Conservation (phyloP, 2,888 invertebrate genomes). For the Siphonodentalium dalli region DNA sequence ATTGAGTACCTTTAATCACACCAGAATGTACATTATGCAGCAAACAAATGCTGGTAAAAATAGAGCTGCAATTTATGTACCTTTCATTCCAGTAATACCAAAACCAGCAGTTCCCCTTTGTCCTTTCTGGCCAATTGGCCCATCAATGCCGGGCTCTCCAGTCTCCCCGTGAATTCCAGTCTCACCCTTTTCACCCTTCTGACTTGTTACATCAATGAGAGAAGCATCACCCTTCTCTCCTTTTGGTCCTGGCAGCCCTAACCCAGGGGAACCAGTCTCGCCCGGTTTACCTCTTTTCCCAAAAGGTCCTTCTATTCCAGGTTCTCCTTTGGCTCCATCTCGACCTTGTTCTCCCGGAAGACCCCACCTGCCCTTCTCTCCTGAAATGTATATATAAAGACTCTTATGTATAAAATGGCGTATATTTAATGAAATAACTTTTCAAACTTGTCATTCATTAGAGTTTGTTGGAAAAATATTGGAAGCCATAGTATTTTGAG, state of each 20-base stretch:
- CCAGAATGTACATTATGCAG: no score
- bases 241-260: slow-evolving; percentile 12
- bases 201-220: not conserved
- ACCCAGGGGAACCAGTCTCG: slow-evolving; percentile 8
- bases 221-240: slow-evolving; percentile 9
- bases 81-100: slow-evolving; percentile 12
- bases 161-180: slow-evolving; percentile 12
- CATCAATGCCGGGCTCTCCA: slow-evolving; percentile 9
- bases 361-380: not conserved
- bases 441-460: no score
- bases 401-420: no score
- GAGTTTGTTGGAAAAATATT: no score
- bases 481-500: no score
- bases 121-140: slow-evolving; percentile 8
- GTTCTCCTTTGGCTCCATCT: slow-evolving; percentile 7
- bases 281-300: slow-evolving; percentile 16
- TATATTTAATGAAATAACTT: no score
- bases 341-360: slow-evolving; percentile 4
- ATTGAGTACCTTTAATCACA: no score
- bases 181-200: not conserved
- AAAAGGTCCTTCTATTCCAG: slow-evolving; percentile 3
- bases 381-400: no score
- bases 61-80: not conserved
- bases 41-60: not conserved
- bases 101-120: slow-evolving; percentile 6